Base-by-base conservation (phyloP, 2,797 vertebrate species). In the Neosilurus mollespiculum region DNA sequence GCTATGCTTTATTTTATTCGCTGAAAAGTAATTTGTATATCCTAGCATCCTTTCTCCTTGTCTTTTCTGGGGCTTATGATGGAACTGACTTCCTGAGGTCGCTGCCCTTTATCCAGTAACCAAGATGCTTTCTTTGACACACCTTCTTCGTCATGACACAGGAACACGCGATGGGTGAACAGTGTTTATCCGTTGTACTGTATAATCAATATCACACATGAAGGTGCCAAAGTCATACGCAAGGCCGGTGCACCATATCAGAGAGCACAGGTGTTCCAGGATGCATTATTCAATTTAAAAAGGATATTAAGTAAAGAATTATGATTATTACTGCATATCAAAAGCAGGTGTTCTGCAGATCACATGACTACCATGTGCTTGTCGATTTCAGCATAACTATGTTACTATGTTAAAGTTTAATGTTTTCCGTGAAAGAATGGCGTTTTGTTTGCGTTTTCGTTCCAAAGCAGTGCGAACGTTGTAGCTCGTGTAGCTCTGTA, bases 81-180 rank as follows among this genome's bases (percentile, higher is more conserved):
- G 90, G 90, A 90, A 81, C 69, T 37, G 14, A 81, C 64, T 90
- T 93, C 90, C 90, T 88, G 90, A 93, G 83, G 78, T 88, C 88
- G 86, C 88, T 89, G 85, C 12, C 16, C 34, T 9, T 69, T 69
- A 64, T 16, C 73, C 14, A 54, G 7, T 4, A 43, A 51, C 5
- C 43, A 14, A 2, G 22, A 51, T 9, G 16, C 18, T 34, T 73
- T 75, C 34, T 43, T 15, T n/a, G 2, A 56, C 71, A 30, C 24
- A 1, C 34, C 53, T 15, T 43, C 73, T 77, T 15, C 56, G 3
- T 61, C 22, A 16, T 43, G 58, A 34, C 43, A 20, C 34, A 49
- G 22, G 59, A 64, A 5, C 37, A 0, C 18, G 11, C 15, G 12
- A 22, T 18, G 16, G 22, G 54, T n/a, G 34, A 20, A 59, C 30